Conservation (phyloP, 2,888 invertebrate species). For the Crossocerus cetratus region DNA sequence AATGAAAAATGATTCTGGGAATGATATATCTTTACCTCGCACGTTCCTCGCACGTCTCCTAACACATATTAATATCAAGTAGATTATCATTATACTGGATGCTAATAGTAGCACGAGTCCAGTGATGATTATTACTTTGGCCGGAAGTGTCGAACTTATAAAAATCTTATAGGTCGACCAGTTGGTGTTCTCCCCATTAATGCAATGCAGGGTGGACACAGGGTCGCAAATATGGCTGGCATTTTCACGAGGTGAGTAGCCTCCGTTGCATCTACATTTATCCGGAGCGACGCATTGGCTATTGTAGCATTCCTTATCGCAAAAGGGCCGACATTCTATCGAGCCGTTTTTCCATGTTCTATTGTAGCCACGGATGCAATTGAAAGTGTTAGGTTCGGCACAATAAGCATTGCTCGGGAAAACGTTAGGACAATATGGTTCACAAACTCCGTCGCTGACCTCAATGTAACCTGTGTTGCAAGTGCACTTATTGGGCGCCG, state of each 20-base stretch:
- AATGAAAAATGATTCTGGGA: too few species aligned
- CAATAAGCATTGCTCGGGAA: conserved; percentile 47
- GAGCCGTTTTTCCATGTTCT: neutral
- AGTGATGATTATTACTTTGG: too few species aligned
- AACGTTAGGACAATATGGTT: conserved; percentile 51
- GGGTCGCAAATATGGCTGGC: conserved; percentile 65
- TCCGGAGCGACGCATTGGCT: conserved; percentile 82
- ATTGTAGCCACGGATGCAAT: conserved; percentile 67
- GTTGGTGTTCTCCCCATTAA: conserved; percentile 58
- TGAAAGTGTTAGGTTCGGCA: conserved; percentile 63
- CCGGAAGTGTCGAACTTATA: too few species aligned
- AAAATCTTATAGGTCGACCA: neutral
- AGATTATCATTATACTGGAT: too few species aligned
- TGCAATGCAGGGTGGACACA: conserved; percentile 65
- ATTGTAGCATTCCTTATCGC: conserved; percentile 78
- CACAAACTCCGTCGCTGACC: conserved; percentile 65
- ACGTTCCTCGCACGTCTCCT: too few species aligned
- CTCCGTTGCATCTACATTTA: conserved; percentile 81
- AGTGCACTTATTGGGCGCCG: conserved; percentile 58
- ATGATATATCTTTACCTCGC: too few species aligned
- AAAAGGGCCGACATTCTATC: conserved; percentile 14
- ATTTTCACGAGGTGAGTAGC: conserved; percentile 66
- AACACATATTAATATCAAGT: too few species aligned
- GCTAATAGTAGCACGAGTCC: too few species aligned
- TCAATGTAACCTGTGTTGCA: conserved; percentile 69